Evolutionary conservation across 2,113 vertebrate genomes (phyloP).

Genomic region (Boulengeromyrus knoepffleri): DNA sequence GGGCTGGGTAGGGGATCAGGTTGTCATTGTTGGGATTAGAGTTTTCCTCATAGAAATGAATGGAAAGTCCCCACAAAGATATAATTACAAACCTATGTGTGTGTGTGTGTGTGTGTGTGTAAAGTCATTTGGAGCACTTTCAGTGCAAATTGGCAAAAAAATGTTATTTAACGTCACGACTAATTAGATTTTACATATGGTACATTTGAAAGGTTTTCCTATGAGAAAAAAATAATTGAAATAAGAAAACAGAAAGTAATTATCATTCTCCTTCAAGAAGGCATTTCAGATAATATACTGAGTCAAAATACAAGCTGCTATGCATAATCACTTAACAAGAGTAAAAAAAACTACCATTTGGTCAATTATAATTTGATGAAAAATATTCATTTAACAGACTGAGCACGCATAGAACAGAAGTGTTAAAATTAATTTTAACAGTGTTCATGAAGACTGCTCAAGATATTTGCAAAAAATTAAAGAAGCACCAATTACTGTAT

Average conservation of each 20-base stretch:
- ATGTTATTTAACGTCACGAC: background rate
- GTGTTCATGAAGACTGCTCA: background rate
- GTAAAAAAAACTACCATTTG: background rate
- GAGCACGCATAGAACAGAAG: background rate
- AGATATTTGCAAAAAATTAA: background rate
- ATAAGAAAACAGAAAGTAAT: background rate
- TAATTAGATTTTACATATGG: constrained; percentile 1
- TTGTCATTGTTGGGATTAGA: no score
- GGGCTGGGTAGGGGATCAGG: no score
- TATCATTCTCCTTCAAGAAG: background rate
- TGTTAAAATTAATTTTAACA: background rate
- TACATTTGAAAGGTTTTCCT: background rate
- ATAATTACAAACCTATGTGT: no score
- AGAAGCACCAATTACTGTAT: background rate
- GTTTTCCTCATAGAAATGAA: no score
- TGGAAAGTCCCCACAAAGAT: no score
- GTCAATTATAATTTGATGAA: background rate
- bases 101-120: background rate
- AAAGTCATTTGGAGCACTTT: background rate
- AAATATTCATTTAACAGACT: background rate
- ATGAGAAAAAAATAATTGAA: background rate
- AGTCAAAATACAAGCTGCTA: background rate
- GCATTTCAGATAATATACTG: background rate
- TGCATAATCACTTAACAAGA: constrained; percentile 3
- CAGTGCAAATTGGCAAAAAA: background rate